Evolutionary conservation across 2,888 invertebrate genomes (phyloP), one percentile per base, ranked within the genome.

Genomic region (Platypus cylindrus): DNA sequence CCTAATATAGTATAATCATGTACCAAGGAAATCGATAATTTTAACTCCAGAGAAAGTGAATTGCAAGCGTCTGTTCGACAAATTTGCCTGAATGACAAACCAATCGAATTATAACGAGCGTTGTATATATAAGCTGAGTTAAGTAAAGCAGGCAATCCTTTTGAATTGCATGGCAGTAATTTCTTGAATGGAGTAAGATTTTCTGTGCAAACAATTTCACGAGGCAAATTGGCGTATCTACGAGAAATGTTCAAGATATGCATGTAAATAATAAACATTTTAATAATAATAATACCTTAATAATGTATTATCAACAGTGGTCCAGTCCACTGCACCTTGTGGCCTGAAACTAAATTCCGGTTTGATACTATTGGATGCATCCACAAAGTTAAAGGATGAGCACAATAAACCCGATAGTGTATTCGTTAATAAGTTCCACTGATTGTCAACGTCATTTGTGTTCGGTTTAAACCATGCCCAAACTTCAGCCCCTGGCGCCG

Each of bases 141-240:
- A 3, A 97, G 68, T 32, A 97, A 63, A 0, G 85, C 78, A 11
- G 86, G 79, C 47, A 97, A 69, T 2, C 97, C 97, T 58, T 73
- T 80, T n/a, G 83, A 80, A 60, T 85, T 84, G 64, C 98, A 99
- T 0, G 98, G 97, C 28, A 99, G 62, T 3, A 99, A 65, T 58
- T 97, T 98, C 54, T 93, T 91, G 84, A 95, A 97, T 0, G 98
- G 97, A 9, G 98, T 97, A 49, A 98, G 66, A 66, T 98, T 98
- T 66, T 99, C 98, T 0, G 97, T 98, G 56, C 98, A 98, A 3
- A 95, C 91, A 49, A 90, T 86, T 69, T 99, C 98, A 45, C 89
- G 71, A 0, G 97, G 93, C 40, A 98, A 60, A n/a, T 86, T 78
- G 1, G 94, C 81, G 65, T 94, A 95, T 49, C 85, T 51, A 25